A percentile compares a stretch with the other conserved stretches of the same genome.
phyloP scores from a whole-genome alignment of 1,140 invertebrate genomes.

The Leptopilina clavipes region DNA sequence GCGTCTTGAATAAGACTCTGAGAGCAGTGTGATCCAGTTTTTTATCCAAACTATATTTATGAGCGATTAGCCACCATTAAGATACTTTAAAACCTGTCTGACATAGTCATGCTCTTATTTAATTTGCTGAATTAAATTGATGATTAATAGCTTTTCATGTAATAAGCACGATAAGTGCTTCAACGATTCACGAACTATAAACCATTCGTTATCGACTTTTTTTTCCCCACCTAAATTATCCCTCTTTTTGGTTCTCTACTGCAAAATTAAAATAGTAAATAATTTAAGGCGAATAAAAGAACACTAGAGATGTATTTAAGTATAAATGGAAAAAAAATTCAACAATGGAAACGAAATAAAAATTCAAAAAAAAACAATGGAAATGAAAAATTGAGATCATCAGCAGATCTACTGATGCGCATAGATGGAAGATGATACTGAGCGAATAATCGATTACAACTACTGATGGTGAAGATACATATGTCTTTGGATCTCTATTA shows the following conservation, averaged over 20 bases:
- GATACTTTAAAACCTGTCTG: not conserved
- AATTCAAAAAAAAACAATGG: no score
- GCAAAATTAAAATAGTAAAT: no score
- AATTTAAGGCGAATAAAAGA: no score
- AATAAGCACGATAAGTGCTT: not conserved
- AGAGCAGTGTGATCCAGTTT: not conserved
- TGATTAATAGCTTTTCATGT: not conserved
- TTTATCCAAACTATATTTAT: not conserved
- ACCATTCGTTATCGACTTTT: not conserved
- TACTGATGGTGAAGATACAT: conserved; percentile 21
- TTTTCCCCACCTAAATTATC: no score
- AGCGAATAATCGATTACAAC: conserved; percentile 39
- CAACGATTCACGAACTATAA: not conserved
- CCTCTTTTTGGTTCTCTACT: no score
- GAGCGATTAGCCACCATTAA: not conserved
- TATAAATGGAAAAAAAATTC: no score
- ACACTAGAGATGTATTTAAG: no score
- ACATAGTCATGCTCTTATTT: conserved; percentile 20
- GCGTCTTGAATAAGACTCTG: not conserved
- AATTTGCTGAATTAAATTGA: conserved; percentile 22
- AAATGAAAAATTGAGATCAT: no score
- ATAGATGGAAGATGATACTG: conserved; percentile 1
- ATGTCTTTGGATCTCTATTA: conserved; percentile 52
- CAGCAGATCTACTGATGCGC: no score
- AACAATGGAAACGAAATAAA: no score